These are phyloP conservation scores for Diplodus puntazzo DNA, from an alignment of 2,797 vertebrate species.

Conservation along the genomic window DNA sequence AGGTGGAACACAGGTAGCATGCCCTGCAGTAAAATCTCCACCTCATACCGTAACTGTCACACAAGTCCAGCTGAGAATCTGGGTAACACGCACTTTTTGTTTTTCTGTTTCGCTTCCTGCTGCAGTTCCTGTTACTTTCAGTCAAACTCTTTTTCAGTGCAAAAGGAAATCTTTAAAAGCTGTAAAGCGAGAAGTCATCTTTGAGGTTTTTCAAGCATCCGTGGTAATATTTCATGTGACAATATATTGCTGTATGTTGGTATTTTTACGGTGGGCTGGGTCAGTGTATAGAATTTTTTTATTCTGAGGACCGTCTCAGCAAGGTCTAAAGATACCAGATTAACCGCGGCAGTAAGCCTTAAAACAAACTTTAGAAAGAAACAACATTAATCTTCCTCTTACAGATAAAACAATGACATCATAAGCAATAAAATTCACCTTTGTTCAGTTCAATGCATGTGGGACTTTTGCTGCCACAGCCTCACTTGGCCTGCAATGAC, in stretches of 20 bases:
- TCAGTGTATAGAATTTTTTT: neutral
- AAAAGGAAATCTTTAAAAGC: conserved; percentile 8
- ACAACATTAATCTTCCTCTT: neutral
- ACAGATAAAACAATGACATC: neutral
- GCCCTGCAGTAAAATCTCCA: conserved; percentile 2
- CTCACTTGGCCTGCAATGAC: neutral
- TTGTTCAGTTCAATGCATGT: neutral
- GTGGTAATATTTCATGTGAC: neutral
- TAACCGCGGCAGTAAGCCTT: neutral
- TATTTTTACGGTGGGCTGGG: too few species aligned
- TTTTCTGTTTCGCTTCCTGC: conserved; percentile 43
- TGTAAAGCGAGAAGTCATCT: neutral
- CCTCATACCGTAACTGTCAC: neutral
- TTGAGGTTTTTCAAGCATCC: neutral
- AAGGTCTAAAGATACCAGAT: neutral
- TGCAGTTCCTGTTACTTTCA: conserved; percentile 12
- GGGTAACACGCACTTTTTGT: conserved; percentile 8
- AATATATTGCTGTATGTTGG: neutral
- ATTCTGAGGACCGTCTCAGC: neutral
- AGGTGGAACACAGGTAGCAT: conserved; percentile 21
- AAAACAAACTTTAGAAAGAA: neutral
- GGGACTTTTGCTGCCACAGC: neutral
- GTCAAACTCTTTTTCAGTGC: neutral
- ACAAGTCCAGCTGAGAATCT: neutral
- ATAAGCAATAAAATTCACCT: neutral